Percentiles rank a stretch among this genome's conserved stretches.
Evolutionary conservation across 2,888 invertebrate species (phyloP).

Genomic region (Nemoura dubitans): DNA sequence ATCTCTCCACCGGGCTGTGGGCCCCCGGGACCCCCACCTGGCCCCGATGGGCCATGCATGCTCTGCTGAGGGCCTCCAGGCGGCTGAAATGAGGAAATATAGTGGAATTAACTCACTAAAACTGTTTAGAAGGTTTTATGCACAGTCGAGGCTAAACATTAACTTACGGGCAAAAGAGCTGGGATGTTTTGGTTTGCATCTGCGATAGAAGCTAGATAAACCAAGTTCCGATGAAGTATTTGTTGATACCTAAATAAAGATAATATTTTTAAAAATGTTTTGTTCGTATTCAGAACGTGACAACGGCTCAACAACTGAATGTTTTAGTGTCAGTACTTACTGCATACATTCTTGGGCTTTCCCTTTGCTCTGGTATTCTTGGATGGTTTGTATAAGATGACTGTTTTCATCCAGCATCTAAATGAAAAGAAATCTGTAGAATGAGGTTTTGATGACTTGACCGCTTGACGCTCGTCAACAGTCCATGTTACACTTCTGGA

Average conservation of each 20-base stretch:
- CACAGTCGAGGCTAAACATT: neutral
- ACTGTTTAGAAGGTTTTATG: neutral
- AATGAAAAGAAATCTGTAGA: slow-evolving; percentile 44
- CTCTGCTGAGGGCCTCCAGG: slow-evolving; percentile 63
- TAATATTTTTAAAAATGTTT: slow-evolving; percentile 31
- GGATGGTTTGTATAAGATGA: slow-evolving; percentile 95
- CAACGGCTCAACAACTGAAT: neutral
- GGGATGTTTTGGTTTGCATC: slow-evolving; percentile 95
- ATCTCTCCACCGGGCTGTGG: slow-evolving; percentile 58
- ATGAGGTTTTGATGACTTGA: too few species aligned
- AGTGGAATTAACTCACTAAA: neutral
- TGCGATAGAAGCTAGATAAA: slow-evolving; percentile 95
- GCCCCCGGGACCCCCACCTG: slow-evolving; percentile 57
- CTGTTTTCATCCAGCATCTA: slow-evolving; percentile 97
- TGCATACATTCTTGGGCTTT: slow-evolving; percentile 92
- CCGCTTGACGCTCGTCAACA: too few species aligned
- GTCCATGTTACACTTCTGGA: too few species aligned
- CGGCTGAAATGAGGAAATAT: slow-evolving; percentile 59
- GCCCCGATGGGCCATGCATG: slow-evolving; percentile 60
- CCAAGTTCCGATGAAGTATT: slow-evolving; percentile 92
- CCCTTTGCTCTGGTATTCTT: slow-evolving; percentile 95
- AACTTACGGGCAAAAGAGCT: slow-evolving; percentile 84
- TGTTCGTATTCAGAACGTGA: neutral
- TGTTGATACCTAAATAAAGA: slow-evolving; percentile 75
- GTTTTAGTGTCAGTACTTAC: slow-evolving; percentile 61